These are phyloP conservation scores for Saccostrea glomerata DNA, from an alignment of 1,140 invertebrate species.

Conservation along the genomic window DNA sequence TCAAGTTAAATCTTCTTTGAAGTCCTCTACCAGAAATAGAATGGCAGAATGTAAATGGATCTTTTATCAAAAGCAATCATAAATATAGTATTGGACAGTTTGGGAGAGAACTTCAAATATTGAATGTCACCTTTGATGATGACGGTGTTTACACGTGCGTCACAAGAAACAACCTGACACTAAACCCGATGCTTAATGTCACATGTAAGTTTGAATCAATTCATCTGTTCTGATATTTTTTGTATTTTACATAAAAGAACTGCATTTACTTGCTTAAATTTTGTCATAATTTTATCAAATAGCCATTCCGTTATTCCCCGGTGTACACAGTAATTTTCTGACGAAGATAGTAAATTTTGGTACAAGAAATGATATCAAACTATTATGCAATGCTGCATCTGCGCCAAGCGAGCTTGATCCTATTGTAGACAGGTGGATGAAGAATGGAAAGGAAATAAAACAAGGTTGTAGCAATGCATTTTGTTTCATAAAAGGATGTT, in stretches of 20 bases:
- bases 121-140: neutral
- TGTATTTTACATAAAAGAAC: too few relatives aligned
- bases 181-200: neutral
- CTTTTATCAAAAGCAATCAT: too few relatives aligned
- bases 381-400: neutral
- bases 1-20: neutral
- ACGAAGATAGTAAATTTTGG: neutral
- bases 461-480: neutral
- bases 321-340: neutral
- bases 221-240: neutral
- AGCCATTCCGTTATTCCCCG: neutral
- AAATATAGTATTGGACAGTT: neutral
- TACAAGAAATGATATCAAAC: neutral
- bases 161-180: neutral
- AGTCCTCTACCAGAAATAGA: neutral
- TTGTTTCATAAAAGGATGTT: too few relatives aligned
- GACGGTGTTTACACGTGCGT: neutral
- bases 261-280: neutral
- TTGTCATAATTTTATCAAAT: neutral
- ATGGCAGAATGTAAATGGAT: neutral
- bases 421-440: neutral
- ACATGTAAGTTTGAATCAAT: neutral
- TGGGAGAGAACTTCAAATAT: neutral
- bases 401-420: neutral
- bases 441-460: neutral